Conservation (phyloP, 2,888 invertebrate species). For the Auanema freiburgensis region DNA sequence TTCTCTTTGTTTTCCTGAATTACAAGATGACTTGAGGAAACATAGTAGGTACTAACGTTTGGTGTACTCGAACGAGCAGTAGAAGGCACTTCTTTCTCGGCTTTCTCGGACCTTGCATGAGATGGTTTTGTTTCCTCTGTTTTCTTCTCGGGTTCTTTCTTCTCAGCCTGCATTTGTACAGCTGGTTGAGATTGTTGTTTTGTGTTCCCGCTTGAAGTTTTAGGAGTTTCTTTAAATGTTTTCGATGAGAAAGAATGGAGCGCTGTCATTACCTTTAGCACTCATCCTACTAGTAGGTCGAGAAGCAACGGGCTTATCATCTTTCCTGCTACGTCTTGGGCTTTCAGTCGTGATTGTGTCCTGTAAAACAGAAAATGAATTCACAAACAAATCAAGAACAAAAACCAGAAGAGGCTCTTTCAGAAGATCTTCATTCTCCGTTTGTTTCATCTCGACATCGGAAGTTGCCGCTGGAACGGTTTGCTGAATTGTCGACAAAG, state of each 20-base stretch:
- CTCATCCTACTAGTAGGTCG: not conserved
- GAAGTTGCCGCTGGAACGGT: not conserved
- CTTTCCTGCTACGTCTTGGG: slow-evolving; percentile 15
- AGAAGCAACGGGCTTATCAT: slow-evolving; percentile 11
- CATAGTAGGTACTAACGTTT: not conserved
- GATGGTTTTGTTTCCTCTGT: not conserved
- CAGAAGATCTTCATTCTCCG: slow-evolving; percentile 8
- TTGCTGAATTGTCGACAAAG: slow-evolving; percentile 22
- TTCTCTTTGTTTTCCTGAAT: slow-evolving; percentile 1
- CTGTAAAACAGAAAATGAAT: not conserved
- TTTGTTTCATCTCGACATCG: not conserved
- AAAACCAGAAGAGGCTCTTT: no score
- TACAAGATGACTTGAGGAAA: not conserved
- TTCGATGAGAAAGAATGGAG: not conserved
- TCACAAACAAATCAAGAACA: not conserved
- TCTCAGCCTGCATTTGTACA: not conserved
- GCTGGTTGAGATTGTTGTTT: no score
- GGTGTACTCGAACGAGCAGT: not conserved
- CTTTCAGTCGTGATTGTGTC: slow-evolving; percentile 11
- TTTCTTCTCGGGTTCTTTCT: not conserved
- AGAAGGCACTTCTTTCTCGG: slow-evolving; percentile 7
- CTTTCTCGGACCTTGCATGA: slow-evolving; percentile 11
- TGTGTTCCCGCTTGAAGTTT: not conserved
- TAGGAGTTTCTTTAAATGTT: not conserved
- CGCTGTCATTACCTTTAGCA: not conserved